Base-by-base conservation (phyloP, 1,140 invertebrate species). In the Epicauta chinensis region DNA sequence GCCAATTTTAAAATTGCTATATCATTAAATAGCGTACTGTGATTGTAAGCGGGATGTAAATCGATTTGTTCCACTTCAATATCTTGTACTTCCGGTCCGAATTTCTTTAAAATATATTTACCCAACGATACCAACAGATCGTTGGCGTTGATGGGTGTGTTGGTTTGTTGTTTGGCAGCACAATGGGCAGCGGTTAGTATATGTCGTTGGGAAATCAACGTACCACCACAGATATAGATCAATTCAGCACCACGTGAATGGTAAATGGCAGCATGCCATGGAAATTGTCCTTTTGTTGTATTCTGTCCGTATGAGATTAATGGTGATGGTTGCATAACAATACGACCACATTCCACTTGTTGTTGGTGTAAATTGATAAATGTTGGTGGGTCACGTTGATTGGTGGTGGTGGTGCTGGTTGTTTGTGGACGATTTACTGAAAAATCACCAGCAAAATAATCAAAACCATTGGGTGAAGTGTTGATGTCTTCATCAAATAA, bases 11-110 rank as follows among this genome's bases (percentile, higher is more conserved):
- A 43, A 7, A 84, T 63, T 3, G 77, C 77, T 7, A 83, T 55
- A 60, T 85, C 81, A 10, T 74, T 72, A 39, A 74, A 74, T 54
- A 72, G 81, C 1, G 67, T 69, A 2, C 60, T 68, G n/a, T 68
- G 64, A 56, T 76, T 76, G 66, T 80, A 83, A 15, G 78, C 64
- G 0, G 80, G 77, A 60, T 83, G 78, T 2, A 79, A 58, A 43
- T 42, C 66, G 17, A 81, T 78, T 1, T 73, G 62, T 0, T 56
- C 46, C 1, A 82, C 73, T 65, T 80, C 63, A 5, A 53, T 51
- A 12, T 63, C 55, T 58, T 65, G 64, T 6, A 59, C 55, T 30
- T 57, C 58, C 42, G 56, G 63, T 0, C 71, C 69, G 3, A 74
- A 75, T 3, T 72, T 75, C 46, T 70, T 68, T n/a, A 77, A 54